A percentile compares a stretch with the other conserved stretches of the same genome.
Evolutionary conservation across 2,113 vertebrate species (phyloP).

Genomic region (Carlito syrichta): DNA sequence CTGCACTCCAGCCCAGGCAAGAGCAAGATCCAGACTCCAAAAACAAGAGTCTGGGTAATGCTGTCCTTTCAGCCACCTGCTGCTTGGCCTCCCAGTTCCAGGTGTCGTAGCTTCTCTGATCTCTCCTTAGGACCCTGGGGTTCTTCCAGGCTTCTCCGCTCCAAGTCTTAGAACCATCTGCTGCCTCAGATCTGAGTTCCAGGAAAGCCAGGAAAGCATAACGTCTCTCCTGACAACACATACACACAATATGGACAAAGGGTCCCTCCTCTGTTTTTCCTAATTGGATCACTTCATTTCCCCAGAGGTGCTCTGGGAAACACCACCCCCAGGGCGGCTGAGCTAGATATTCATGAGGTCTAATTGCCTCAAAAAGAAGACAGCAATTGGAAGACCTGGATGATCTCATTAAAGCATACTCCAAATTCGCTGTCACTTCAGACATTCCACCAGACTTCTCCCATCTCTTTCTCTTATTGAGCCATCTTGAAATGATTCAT

Average conservation of each 20-base stretch:
- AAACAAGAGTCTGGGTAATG: too few species aligned
- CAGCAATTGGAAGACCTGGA: neutral
- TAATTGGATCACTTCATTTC: neutral
- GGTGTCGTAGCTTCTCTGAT: neutral
- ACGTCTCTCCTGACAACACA: neutral
- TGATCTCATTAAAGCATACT: neutral
- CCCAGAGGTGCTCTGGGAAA: neutral
- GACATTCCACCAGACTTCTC: neutral
- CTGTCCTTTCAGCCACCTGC: neutral
- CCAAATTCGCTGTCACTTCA: neutral
- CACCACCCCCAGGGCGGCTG: fast-evolving
- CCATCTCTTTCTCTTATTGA: neutral
- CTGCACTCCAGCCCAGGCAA: too few species aligned
- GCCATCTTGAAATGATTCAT: neutral
- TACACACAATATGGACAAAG: neutral
- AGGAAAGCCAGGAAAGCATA: slow-evolving; percentile 29
- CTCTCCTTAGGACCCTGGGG: neutral
- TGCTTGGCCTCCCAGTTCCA: fast-evolving
- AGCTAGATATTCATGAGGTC: neutral
- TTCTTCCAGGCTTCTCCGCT: slow-evolving; percentile 6
- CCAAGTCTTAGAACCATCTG: slow-evolving; percentile 13
- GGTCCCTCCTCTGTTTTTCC: neutral
- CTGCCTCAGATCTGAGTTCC: neutral
- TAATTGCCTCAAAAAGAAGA: neutral
- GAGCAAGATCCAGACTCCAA: too few species aligned